Percentiles rank a stretch among this genome's conserved stretches.
These are phyloP conservation scores for Melinaea menophilus DNA, from an alignment of 2,888 invertebrate species.

Conservation along the genomic window DNA sequence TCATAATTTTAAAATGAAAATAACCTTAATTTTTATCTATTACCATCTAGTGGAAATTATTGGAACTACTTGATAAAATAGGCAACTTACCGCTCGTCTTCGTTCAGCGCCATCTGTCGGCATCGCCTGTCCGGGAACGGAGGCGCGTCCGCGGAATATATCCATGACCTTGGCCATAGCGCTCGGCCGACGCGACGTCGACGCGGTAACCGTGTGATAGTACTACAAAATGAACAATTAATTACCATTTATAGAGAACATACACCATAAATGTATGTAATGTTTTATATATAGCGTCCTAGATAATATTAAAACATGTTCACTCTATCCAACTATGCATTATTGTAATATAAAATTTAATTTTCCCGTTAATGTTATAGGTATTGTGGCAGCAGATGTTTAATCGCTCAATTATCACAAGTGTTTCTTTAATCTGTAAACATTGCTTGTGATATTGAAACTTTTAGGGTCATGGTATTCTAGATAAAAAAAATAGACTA, in stretches of 20 bases:
- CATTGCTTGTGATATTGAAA: constrained; percentile 6
- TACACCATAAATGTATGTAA: neutral
- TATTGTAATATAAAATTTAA: neutral
- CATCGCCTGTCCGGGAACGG: constrained; percentile 45
- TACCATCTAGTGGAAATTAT: constrained; percentile 1
- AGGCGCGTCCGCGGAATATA: constrained; percentile 83
- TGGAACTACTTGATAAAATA: neutral
- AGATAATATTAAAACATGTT: too few relatives aligned
- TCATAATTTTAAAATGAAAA: neutral
- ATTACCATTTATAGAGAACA: neutral
- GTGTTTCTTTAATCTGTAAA: constrained; percentile 3
- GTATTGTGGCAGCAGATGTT: neutral
- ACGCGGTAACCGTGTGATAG: constrained; percentile 84
- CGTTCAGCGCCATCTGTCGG: constrained; percentile 49
- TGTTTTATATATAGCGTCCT: neutral
- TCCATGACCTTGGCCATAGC: constrained; percentile 96
- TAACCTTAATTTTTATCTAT: neutral
- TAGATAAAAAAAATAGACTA: neutral
- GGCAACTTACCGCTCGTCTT: constrained; percentile 56
- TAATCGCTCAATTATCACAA: constrained; percentile 1
- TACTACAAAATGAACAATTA: constrained; percentile 63
- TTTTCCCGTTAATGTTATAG: too few relatives aligned
- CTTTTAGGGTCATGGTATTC: constrained; percentile 6
- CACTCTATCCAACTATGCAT: neutral
- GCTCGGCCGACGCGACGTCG: constrained; percentile 78